Base-by-base conservation (phyloP, 2,797 vertebrate genomes). In the Trachurus trachurus region DNA sequence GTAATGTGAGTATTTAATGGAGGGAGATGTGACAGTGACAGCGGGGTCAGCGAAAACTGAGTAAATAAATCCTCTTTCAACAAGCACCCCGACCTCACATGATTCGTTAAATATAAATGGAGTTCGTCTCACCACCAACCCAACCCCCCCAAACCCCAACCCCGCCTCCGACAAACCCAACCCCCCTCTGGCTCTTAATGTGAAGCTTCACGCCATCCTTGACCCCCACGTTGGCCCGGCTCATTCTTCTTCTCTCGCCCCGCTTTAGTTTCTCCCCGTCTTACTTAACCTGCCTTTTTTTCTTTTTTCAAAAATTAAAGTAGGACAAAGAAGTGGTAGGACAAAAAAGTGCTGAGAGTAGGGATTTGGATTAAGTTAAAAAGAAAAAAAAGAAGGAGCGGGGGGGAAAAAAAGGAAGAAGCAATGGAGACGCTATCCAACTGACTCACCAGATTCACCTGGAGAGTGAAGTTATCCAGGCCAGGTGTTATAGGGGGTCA, bases 41-140 rank as follows among this genome's bases (percentile, higher is more conserved):
- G 31, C 6, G 31, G 39, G 74, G 72, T 83, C 80, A 87, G 69
- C 66, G 69, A 81, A 81, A 91, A 80, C 26, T 10, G 62, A 87
- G 84, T 77, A 66, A 83, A 83, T 76, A 67, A 70, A 58, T 57
- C 49, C 26, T 66, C 78, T 86, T 81, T 87, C 87, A 90, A 54
- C 87, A 80, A 64, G 59, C 85, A 78, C 88, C 31, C 31, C 6
- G 31, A 34, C 31, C 88, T 90, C 85, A 79, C 74, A 66, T 72
- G 62, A 78, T 91, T 81, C 83, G 82, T 89, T 92, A 87, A 86
- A 89, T 83, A 77, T 88, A 92, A 87, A 90, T 59, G 29, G 22
- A 44, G 73, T 54, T 40, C 52, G 78, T 70, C 80, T 74, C 50
- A 66, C 85, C 80, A 80, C 26, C 26, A 26, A 26, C 26, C 26